These are phyloP conservation scores for Phrynocephalus versicolor DNA, from an alignment of 2,113 vertebrate species.

Conservation along the genomic window DNA sequence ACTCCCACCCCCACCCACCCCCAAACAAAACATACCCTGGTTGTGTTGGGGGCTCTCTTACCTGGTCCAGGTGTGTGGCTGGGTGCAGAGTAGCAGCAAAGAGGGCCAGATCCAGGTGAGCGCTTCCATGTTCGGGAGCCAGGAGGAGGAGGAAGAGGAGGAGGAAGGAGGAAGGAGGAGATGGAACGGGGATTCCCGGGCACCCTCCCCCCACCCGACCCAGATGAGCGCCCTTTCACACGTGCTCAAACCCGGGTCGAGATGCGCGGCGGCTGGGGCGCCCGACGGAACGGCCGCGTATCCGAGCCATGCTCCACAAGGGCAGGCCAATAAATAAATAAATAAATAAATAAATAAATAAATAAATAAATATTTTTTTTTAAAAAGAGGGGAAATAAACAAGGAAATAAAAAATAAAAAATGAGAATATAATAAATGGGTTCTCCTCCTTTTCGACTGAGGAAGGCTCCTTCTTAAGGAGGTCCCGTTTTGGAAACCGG, in stretches of 20 bases:
- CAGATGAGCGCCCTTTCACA: too few relatives aligned
- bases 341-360: too few relatives aligned
- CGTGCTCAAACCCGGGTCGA: not conserved
- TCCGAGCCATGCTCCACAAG: slow-evolving; percentile 10
- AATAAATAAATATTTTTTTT: too few relatives aligned
- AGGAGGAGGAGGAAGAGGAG: too few relatives aligned
- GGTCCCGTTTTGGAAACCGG: slow-evolving; percentile 40
- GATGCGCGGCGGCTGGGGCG: not conserved
- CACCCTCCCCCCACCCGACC: not conserved
- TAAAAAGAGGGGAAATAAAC: too few relatives aligned
- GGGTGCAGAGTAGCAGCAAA: slow-evolving; percentile 72
- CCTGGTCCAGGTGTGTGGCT: slow-evolving; percentile 72
- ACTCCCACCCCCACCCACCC: not conserved
- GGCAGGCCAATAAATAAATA: too few relatives aligned
- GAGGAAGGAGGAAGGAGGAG: not conserved
- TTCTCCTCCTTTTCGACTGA: slow-evolving; percentile 21
- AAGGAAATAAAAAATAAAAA: too few relatives aligned
- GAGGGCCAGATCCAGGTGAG: slow-evolving; percentile 65
- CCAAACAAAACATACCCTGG: too few relatives aligned
- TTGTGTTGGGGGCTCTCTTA: slow-evolving; percentile 48
- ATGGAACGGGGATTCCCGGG: not conserved
- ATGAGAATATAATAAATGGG: too few relatives aligned
- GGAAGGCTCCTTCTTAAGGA: not conserved
- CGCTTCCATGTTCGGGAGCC: slow-evolving; percentile 61
- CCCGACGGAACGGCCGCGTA: not conserved